These are phyloP conservation scores for Aphelenchoides besseyi DNA, from an alignment of 1,140 invertebrate genomes.

Conservation along the genomic window DNA sequence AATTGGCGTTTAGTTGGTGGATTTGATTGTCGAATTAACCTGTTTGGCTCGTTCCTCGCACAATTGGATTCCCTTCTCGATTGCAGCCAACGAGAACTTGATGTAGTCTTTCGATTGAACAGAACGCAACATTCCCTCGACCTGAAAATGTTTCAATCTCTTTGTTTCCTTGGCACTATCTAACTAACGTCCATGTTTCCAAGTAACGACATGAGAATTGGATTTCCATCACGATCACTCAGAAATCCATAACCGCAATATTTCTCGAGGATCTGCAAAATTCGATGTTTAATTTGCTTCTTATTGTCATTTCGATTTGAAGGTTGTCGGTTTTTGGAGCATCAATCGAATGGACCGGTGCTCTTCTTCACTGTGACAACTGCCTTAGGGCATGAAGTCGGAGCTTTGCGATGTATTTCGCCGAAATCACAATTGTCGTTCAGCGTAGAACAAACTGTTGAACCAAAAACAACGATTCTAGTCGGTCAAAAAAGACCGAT, in stretches of 20 bases:
- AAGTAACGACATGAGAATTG: slow-evolving; percentile 61
- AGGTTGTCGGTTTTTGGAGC: background rate
- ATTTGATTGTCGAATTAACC: slow-evolving; percentile 33
- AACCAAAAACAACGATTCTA: too few relatives aligned
- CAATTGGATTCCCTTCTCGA: slow-evolving; percentile 59
- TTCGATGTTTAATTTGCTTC: slow-evolving; percentile 12
- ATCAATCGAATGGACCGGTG: too few relatives aligned
- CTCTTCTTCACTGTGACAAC: too few relatives aligned
- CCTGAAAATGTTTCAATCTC: too few relatives aligned
- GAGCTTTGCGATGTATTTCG: too few relatives aligned
- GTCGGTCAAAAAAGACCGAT: too few relatives aligned
- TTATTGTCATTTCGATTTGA: slow-evolving; percentile 9
- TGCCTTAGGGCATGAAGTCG: too few relatives aligned
- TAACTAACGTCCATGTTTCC: slow-evolving; percentile 63
- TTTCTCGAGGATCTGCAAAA: slow-evolving; percentile 60
- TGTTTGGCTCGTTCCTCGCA: slow-evolving; percentile 53
- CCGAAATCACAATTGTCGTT: too few relatives aligned
- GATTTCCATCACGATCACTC: slow-evolving; percentile 58
- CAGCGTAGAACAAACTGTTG: too few relatives aligned
- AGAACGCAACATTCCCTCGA: slow-evolving; percentile 52
- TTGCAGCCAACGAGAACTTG: slow-evolving; percentile 62
- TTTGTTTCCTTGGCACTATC: slow-evolving; percentile 28
- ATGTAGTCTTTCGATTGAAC: slow-evolving; percentile 61
- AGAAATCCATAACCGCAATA: slow-evolving; percentile 62
- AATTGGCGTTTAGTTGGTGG: background rate